Evolutionary conservation across 1,140 invertebrate species (phyloP).

Genomic region (Drosophila insularis): DNA sequence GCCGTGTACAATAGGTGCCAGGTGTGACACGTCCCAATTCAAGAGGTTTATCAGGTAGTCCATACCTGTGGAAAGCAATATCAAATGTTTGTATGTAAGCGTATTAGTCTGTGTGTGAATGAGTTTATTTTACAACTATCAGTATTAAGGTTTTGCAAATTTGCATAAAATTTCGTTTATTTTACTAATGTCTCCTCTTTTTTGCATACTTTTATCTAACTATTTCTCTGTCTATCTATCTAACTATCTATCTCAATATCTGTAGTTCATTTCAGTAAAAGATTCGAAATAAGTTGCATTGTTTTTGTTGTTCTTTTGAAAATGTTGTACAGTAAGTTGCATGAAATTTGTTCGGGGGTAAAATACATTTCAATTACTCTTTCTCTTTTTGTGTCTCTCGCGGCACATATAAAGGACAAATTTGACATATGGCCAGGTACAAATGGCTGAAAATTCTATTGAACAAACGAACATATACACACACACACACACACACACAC

Average conservation of each 20-base stretch:
- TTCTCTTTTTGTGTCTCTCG: slow-evolving; percentile 20
- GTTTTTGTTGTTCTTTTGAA: slow-evolving; percentile 20
- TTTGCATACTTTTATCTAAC: background rate
- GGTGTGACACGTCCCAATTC: slow-evolving; percentile 91
- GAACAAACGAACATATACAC: slow-evolving; percentile 7
- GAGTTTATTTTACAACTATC: slow-evolving; percentile 48
- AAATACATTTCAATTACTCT: slow-evolving; percentile 72
- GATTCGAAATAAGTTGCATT: background rate
- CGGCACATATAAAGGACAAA: slow-evolving; percentile 50
- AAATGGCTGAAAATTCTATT: slow-evolving; percentile 30
- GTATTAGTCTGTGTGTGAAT: slow-evolving; percentile 23
- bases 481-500: background rate
- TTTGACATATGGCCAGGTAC: slow-evolving; percentile 72
- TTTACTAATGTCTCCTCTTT: slow-evolving; percentile 60
- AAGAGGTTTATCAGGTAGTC: slow-evolving; percentile 87
- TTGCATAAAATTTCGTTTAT: slow-evolving; percentile 76
- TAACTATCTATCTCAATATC: background rate
- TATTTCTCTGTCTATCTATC: background rate
- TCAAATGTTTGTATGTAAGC: background rate
- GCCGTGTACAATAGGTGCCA: slow-evolving; percentile 93
- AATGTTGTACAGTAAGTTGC: slow-evolving; percentile 44
- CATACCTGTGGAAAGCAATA: slow-evolving; percentile 84
- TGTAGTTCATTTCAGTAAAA: background rate
- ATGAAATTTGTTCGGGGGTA: slow-evolving; percentile 59
- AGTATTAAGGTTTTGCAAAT: slow-evolving; percentile 67